A percentile compares a stretch with the other conserved stretches of the same genome.
These are phyloP conservation scores for Leptinotarsa tumamoca DNA, from an alignment of 2,888 invertebrate genomes.

Conservation along the genomic window DNA sequence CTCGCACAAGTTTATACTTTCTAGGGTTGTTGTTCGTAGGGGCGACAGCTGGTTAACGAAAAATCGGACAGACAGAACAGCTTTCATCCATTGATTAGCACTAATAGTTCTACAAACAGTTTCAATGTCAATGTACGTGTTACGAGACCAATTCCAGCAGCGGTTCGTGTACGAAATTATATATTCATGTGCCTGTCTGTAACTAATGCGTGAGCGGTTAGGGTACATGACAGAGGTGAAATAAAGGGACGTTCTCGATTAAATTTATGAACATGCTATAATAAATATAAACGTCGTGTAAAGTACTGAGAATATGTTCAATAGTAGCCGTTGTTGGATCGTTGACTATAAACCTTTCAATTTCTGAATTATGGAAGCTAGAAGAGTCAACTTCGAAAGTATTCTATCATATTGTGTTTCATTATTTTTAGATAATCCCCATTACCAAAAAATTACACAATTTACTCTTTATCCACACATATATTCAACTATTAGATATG, in stretches of 20 bases:
- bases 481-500: too few species aligned
- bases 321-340: background rate
- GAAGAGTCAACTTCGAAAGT: too few species aligned
- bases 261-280: constrained; percentile 8
- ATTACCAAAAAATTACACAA: too few species aligned
- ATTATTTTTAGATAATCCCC: too few species aligned
- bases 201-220: constrained; percentile 16
- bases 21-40: too few species aligned
- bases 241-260: constrained; percentile 6
- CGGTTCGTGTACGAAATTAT: constrained; percentile 12
- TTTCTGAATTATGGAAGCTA: background rate
- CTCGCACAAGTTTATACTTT: too few species aligned
- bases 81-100: background rate
- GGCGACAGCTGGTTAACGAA: too few species aligned
- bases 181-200: constrained; percentile 7
- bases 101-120: background rate
- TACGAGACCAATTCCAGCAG: background rate
- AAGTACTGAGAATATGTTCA: background rate
- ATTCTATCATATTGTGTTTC: too few species aligned
- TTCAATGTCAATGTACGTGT: background rate
- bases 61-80: background rate
- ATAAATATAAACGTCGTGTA: background rate
- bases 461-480: too few species aligned
- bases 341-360: background rate
- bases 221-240: constrained; percentile 15